phyloP scores from a whole-genome alignment of 2,888 invertebrate species.

The Microctonus brassicae region DNA sequence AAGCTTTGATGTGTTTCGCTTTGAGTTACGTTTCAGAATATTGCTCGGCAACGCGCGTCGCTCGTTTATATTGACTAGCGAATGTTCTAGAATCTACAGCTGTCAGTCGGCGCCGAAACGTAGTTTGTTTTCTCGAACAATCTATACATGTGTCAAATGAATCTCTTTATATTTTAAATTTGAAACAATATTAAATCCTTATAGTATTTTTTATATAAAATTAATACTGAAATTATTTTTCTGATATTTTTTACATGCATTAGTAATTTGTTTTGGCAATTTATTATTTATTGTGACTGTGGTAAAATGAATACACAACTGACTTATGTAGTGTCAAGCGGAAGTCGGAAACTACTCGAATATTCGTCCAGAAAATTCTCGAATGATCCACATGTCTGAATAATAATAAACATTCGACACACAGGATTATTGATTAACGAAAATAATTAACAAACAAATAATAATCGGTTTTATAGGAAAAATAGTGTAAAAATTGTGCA shows the following conservation, averaged over 20 bases:
- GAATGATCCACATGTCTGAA: too few species aligned
- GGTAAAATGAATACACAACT: neutral
- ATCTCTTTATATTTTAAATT: neutral
- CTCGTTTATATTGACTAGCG: constrained; percentile 22
- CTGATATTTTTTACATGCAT: neutral
- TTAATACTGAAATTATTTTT: neutral
- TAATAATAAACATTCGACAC: too few species aligned
- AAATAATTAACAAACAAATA: too few species aligned
- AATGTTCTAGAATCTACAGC: constrained; percentile 34
- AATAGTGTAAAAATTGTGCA: too few species aligned
- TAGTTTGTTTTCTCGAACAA: constrained; percentile 10
- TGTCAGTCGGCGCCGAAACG: neutral
- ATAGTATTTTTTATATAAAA: neutral
- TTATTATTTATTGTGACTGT: neutral
- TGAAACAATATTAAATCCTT: neutral
- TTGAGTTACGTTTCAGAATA: constrained; percentile 9
- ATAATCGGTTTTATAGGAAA: too few species aligned
- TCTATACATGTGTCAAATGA: neutral
- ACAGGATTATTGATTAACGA: too few species aligned
- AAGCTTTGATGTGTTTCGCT: constrained; percentile 16
- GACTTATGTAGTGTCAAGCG: neutral
- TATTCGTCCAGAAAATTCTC: neutral
- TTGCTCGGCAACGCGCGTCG: neutral
- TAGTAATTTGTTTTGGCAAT: too few species aligned
- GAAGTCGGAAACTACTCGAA: neutral